These are phyloP conservation scores for Pseudococcus longispinus DNA, from an alignment of 2,888 invertebrate genomes.

Conservation along the genomic window DNA sequence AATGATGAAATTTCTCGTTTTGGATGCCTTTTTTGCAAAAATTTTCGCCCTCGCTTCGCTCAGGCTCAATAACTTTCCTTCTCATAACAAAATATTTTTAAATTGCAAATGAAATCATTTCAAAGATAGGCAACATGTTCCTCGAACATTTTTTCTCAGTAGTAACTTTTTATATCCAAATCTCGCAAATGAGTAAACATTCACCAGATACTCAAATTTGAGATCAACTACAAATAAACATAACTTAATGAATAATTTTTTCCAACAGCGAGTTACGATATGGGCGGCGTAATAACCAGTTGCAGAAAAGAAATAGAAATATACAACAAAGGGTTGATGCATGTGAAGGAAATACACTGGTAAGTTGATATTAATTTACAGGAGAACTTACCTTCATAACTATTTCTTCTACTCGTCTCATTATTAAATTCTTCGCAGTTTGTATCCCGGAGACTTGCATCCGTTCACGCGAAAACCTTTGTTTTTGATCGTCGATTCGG, in stretches of 20 bases:
- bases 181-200: too few relatives aligned
- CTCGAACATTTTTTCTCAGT: too few relatives aligned
- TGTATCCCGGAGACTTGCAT: conserved; percentile 92
- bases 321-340: conserved; percentile 61
- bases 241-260: conserved; percentile 59
- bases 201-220: too few relatives aligned
- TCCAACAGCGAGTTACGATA: conserved; percentile 80
- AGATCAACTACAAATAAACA: not conserved
- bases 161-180: too few relatives aligned
- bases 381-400: not conserved
- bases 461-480: conserved; percentile 92
- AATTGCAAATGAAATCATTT: too few relatives aligned
- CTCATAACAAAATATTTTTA: too few relatives aligned
- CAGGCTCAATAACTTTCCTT: too few relatives aligned
- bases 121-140: too few relatives aligned
- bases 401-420: conserved; percentile 14
- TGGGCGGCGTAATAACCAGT: conserved; percentile 89
- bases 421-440: conserved; percentile 63
- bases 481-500: conserved; percentile 93
- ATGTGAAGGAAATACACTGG: conserved; percentile 67
- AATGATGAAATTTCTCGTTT: too few relatives aligned
- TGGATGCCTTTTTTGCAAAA: too few relatives aligned
- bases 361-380: conserved; percentile 60
- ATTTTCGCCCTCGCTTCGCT: too few relatives aligned
- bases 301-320: conserved; percentile 79